Evolutionary conservation across 1,140 invertebrate species (phyloP).

Genomic region (Euura lappo): DNA sequence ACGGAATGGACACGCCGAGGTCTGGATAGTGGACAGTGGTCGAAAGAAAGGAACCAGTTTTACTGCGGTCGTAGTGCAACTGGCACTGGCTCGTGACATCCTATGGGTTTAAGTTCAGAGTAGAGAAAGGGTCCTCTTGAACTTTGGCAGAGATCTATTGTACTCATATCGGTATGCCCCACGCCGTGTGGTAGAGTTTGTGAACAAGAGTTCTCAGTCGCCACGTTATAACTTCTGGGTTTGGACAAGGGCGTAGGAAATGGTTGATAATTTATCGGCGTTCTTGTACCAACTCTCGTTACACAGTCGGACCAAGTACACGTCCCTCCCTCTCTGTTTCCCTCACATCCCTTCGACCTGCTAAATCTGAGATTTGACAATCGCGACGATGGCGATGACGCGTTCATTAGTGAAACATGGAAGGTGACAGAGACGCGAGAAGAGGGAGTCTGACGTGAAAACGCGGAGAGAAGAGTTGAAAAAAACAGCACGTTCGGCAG

Average conservation of each 20-base stretch:
- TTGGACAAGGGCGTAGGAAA: background rate
- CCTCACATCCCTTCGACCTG: slow-evolving; percentile 25
- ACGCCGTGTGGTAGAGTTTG: background rate
- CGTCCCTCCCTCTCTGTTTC: background rate
- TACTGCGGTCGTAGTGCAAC: background rate
- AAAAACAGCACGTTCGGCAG: slow-evolving; percentile 20
- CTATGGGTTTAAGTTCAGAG: too few species aligned
- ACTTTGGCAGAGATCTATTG: background rate
- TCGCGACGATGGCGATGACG: slow-evolving; percentile 31
- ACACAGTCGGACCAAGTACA: background rate
- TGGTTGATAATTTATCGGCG: slow-evolving; percentile 1
- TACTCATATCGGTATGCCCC: background rate
- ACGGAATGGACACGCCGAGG: background rate
- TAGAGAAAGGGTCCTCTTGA: background rate
- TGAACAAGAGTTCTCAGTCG: background rate
- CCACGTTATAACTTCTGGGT: background rate
- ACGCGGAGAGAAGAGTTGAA: slow-evolving; percentile 9
- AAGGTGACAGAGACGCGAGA: slow-evolving; percentile 20
- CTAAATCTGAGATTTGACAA: slow-evolving; percentile 29
- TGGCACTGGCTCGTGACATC: too few species aligned
- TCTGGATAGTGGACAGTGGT: too few species aligned
- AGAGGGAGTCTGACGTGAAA: background rate
- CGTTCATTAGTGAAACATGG: slow-evolving; percentile 27
- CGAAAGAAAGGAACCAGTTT: too few species aligned
- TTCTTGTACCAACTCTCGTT: slow-evolving; percentile 7